These are phyloP conservation scores for Onychomys leucogaster DNA, from an alignment of 2,797 vertebrate species.

Conservation along the genomic window DNA sequence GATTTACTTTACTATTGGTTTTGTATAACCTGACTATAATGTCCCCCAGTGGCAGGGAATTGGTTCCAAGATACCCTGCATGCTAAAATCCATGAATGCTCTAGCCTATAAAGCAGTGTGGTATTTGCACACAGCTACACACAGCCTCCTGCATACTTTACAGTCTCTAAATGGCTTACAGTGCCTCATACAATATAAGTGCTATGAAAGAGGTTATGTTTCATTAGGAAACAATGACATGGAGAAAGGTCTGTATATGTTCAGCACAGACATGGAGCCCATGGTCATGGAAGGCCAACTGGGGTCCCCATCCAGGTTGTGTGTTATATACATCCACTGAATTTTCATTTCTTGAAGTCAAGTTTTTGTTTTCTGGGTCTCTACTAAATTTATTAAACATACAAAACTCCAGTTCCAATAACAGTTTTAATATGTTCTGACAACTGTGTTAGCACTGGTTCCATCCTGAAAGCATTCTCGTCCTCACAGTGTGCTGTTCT, in stretches of 20 bases:
- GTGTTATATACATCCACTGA: background rate
- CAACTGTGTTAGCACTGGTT: background rate
- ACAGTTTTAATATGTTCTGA: background rate
- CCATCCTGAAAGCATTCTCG: background rate
- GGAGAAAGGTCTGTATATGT: background rate
- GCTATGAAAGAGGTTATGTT: background rate
- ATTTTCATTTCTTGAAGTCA: conserved; percentile 28
- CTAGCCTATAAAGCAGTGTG: background rate
- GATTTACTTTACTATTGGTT: background rate
- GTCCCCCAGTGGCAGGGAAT: background rate
- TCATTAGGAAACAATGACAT: background rate
- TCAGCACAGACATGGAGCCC: background rate
- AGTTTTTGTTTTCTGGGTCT: conserved; percentile 3
- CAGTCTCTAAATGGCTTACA: background rate
- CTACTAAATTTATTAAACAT: conserved; percentile 6
- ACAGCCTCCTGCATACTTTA: background rate
- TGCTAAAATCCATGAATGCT: background rate
- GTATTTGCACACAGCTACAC: background rate
- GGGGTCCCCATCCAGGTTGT: background rate
- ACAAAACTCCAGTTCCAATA: background rate
- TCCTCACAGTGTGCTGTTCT: background rate
- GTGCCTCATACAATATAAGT: background rate
- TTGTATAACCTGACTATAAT: background rate
- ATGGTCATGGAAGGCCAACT: background rate
- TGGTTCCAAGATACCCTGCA: background rate